Evolutionary conservation across 2,113 vertebrate genomes (phyloP).

Genomic region (Siniperca chuatsi): DNA sequence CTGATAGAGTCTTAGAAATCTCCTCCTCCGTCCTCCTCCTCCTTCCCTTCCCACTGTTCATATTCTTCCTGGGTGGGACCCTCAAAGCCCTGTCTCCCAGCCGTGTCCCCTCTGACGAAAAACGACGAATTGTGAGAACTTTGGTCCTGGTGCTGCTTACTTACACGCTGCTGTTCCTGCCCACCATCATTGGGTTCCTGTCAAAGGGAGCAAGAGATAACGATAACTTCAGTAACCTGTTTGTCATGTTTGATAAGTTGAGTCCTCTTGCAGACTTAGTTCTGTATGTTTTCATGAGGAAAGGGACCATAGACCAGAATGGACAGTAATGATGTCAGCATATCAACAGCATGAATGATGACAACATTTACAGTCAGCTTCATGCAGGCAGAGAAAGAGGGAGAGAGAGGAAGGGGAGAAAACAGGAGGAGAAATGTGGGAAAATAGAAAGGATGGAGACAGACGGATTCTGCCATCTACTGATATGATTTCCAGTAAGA

Average conservation of each 20-base stretch:
- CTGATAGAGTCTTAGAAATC: no score
- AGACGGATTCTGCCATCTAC: no score
- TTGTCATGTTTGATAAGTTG: not conserved
- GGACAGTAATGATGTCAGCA: not conserved
- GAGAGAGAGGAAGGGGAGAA: no score
- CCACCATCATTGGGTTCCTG: not conserved
- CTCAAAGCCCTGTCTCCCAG: constrained; percentile 18
- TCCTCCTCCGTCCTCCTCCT: not conserved
- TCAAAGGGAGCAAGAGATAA: no score
- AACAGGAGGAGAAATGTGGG: not conserved
- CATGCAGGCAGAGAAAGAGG: not conserved
- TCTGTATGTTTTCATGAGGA: constrained; percentile 41
- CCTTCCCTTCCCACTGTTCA: constrained; percentile 6
- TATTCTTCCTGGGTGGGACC: constrained; percentile 17
- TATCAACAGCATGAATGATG: not conserved
- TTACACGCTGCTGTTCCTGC: constrained; percentile 35
- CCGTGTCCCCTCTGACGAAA: constrained; percentile 25
- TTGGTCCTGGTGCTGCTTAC: constrained; percentile 18
- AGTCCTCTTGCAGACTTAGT: constrained; percentile 32
- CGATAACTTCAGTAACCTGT: fast-evolving
- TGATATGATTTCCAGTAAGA: no score
- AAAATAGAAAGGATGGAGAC: not conserved
- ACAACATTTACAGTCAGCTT: not conserved
- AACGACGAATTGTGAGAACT: constrained; percentile 1
- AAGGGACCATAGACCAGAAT: constrained; percentile 16